Evolutionary conservation across 2,888 invertebrate genomes (phyloP).

Genomic region (Callyntrura sp.): DNA sequence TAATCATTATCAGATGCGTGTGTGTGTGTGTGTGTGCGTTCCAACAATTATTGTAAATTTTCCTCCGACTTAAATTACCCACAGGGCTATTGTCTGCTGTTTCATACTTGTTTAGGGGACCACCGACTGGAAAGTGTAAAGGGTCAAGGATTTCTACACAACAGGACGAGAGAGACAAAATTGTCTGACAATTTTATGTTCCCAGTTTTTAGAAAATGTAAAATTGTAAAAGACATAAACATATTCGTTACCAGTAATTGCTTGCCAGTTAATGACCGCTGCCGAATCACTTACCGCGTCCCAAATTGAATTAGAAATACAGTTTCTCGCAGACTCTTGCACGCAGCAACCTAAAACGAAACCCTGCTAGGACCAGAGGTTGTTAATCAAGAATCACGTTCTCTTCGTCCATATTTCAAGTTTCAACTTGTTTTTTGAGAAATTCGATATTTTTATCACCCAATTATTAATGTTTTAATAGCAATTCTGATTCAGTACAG

Average conservation of each 20-base stretch:
- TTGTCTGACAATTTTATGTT: not conserved
- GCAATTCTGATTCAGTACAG: not conserved
- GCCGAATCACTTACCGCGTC: not conserved
- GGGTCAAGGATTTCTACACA: not conserved
- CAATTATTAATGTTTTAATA: not conserved
- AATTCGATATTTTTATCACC: conserved; percentile 9
- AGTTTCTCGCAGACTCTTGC: not conserved
- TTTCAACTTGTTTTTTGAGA: not conserved
- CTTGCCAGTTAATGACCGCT: conserved; percentile 38
- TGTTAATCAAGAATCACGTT: not conserved
- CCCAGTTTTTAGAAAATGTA: not conserved
- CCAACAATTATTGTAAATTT: conserved; percentile 33
- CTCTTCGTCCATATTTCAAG: not conserved
- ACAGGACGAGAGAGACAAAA: not conserved
- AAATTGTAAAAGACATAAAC: not conserved
- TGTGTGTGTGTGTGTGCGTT: not conserved
- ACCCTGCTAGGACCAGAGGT: too few relatives aligned
- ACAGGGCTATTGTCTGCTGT: not conserved
- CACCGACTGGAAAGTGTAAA: conserved; percentile 21
- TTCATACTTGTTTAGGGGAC: not conserved
- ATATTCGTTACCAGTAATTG: conserved; percentile 16
- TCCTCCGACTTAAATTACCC: conserved; percentile 4
- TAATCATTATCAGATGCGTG: conserved; percentile 7
- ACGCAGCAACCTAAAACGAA: not conserved
- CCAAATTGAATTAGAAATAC: conserved; percentile 41